Percentiles rank a stretch among this genome's conserved stretches.
Conservation (phyloP, 2,113 vertebrate species). For the Terrapene triunguis region DNA sequence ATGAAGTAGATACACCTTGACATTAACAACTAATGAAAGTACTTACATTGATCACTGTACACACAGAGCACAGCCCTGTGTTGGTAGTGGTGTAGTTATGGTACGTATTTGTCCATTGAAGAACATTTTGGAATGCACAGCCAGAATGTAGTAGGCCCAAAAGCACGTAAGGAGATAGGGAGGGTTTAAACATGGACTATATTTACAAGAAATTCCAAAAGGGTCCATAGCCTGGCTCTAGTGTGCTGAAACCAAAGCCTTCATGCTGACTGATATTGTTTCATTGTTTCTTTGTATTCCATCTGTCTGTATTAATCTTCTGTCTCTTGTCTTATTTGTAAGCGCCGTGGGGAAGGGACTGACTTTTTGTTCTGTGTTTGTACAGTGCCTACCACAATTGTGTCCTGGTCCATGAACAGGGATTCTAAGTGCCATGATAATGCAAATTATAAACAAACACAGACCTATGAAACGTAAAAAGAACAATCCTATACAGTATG, state of each 20-base stretch:
- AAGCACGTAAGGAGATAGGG: neutral
- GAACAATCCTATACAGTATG: accelerated
- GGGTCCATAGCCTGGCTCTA: accelerated
- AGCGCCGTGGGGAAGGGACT: no score
- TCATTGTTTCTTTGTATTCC: no score
- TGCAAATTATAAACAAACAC: neutral
- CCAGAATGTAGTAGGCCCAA: neutral
- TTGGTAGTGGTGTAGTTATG: neutral
- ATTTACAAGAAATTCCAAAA: neutral
- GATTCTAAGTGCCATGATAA: neutral
- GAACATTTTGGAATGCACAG: neutral
- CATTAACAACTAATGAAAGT: neutral
- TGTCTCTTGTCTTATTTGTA: no score
- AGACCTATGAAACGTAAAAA: neutral
- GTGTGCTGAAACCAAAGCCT: no score
- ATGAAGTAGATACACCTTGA: neutral
- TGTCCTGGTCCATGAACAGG: neutral
- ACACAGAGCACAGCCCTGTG: neutral
- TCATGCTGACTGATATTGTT: no score
- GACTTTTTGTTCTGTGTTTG: neutral
- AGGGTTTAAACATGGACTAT: accelerated
- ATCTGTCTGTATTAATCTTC: no score
- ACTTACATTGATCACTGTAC: neutral
- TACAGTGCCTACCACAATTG: neutral
- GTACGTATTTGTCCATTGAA: neutral